phyloP scores from a whole-genome alignment of 1,140 invertebrate species.

The Ostrea edulis region DNA sequence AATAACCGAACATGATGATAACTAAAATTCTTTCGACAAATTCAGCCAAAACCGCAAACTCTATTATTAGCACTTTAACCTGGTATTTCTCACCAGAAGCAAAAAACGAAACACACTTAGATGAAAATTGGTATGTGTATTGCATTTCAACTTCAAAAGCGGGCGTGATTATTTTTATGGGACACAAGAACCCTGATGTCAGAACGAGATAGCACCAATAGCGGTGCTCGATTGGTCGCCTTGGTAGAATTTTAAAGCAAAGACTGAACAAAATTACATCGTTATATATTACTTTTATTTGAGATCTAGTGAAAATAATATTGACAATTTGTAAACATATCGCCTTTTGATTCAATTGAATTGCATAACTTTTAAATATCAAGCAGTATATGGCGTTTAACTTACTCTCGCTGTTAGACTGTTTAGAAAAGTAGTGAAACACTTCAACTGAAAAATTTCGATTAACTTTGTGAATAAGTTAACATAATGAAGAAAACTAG shows the following conservation, averaged over 20 bases:
- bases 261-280: slow-evolving; percentile 17
- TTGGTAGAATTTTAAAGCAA: background rate
- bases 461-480: slow-evolving; percentile 6
- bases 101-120: slow-evolving; percentile 18
- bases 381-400: background rate
- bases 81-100: slow-evolving; percentile 14
- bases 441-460: slow-evolving; percentile 4
- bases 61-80: slow-evolving; percentile 13
- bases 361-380: slow-evolving; percentile 13
- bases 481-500: background rate
- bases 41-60: background rate
- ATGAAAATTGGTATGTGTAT: slow-evolving; percentile 24
- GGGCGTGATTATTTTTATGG: background rate
- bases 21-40: background rate
- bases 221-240: slow-evolving; percentile 6
- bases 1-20: slow-evolving; percentile 6
- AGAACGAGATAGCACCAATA: background rate
- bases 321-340: slow-evolving; percentile 21
- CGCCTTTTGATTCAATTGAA: slow-evolving; percentile 6
- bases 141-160: slow-evolving; percentile 35
- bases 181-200: background rate
- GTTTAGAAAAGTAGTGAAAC: background rate
- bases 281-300: slow-evolving; percentile 28
- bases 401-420: background rate
- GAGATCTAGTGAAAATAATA: slow-evolving; percentile 2